A percentile compares a stretch with the other conserved stretches of the same genome.
phyloP scores from a whole-genome alignment of 2,113 vertebrate genomes.

The Upupa epops region DNA sequence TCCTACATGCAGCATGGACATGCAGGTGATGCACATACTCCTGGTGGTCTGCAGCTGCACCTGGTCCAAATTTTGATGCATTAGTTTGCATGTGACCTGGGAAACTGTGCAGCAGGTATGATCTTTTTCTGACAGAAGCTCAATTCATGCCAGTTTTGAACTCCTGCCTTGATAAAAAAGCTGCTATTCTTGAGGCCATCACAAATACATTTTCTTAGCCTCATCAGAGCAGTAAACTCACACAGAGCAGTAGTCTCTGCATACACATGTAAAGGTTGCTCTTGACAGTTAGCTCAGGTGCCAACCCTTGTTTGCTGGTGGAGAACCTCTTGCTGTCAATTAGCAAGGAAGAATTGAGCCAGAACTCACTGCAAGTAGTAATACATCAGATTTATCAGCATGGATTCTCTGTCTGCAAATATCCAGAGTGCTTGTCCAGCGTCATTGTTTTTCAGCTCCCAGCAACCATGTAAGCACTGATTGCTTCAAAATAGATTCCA shows the following conservation, averaged over 20 bases:
- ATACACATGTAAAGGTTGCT: not conserved
- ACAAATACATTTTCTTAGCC: not conserved
- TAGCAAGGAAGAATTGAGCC: not conserved
- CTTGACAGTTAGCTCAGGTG: not conserved
- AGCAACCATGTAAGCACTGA: not conserved
- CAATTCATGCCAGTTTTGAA: not conserved
- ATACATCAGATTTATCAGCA: not conserved
- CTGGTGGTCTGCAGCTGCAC: not conserved
- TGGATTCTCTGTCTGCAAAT: not conserved
- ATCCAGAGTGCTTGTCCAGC: not conserved
- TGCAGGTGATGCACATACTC: not conserved
- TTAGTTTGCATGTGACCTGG: not conserved
- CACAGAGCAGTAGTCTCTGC: not conserved
- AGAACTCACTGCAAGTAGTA: not conserved
- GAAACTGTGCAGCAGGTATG: not conserved
- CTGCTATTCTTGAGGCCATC: not conserved
- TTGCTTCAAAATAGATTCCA: not conserved
- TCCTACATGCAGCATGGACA: not conserved
- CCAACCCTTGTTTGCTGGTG: not conserved
- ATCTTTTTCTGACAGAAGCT: not conserved
- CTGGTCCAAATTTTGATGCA: not conserved
- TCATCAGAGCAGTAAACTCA: not conserved
- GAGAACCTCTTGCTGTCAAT: not conserved
- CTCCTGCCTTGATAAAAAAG: not conserved
- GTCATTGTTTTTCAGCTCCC: rapidly evolving